A percentile compares a stretch with the other conserved stretches of the same genome.
Evolutionary conservation across 2,888 invertebrate species (phyloP).

Genomic region (Pseudococcus jackbeardsleyi): DNA sequence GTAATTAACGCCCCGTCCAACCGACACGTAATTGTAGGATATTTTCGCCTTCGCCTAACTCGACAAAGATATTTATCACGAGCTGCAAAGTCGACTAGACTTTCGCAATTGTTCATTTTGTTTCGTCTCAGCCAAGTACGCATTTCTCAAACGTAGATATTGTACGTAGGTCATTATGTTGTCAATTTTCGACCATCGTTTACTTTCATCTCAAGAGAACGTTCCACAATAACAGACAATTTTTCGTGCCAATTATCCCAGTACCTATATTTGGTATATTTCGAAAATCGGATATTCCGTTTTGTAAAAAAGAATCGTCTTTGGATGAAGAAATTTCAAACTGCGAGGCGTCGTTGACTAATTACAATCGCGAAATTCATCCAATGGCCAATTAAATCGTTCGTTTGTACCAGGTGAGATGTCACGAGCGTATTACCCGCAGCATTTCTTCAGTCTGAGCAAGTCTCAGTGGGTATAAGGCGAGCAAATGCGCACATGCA

Average conservation of each 20-base stretch:
- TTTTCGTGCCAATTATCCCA: too few species aligned
- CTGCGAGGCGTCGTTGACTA: background rate
- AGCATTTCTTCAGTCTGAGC: background rate
- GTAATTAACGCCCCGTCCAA: slow-evolving; percentile 14
- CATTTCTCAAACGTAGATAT: too few species aligned
- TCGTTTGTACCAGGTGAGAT: background rate
- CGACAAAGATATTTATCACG: slow-evolving; percentile 34
- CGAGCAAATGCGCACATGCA: background rate
- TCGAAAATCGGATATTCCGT: too few species aligned
- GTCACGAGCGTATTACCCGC: background rate
- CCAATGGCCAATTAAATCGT: background rate
- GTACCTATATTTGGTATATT: too few species aligned
- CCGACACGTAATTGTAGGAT: slow-evolving; percentile 37
- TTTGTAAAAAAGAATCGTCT: background rate
- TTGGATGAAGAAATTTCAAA: background rate
- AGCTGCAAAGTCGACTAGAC: background rate
- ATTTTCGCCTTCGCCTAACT: slow-evolving; percentile 2
- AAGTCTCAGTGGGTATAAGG: background rate
- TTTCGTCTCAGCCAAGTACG: background rate
- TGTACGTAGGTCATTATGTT: background rate
- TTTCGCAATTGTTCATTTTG: slow-evolving; percentile 47
- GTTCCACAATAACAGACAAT: too few species aligned
- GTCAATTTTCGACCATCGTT: slow-evolving; percentile 43
- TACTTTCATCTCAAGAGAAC: background rate
- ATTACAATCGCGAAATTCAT: background rate